Conservation (phyloP, 1,140 invertebrate genomes). For the Helicorthomorpha holstii region DNA sequence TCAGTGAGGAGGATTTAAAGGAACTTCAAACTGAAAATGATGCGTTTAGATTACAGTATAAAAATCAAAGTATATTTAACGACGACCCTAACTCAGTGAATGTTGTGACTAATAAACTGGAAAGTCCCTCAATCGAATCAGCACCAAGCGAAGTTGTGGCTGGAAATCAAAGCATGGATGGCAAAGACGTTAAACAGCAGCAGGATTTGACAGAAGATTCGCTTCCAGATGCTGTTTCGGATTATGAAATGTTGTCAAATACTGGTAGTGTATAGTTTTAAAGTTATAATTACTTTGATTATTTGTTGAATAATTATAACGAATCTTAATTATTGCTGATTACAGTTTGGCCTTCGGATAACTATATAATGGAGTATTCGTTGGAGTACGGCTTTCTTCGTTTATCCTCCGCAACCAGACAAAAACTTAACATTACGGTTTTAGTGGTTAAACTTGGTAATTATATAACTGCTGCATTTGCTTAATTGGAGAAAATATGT, state of each 20-base stretch:
- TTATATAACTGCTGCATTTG: conserved; percentile 6
- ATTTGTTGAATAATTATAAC: conserved; percentile 1
- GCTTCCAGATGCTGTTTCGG: conserved; percentile 12
- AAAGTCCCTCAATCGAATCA: too few relatives aligned
- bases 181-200: too few relatives aligned
- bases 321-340: neutral
- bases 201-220: conserved; percentile 13
- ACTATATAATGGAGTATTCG: conserved; percentile 95
- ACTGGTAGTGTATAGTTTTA: conserved; percentile 11
- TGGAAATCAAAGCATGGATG: too few relatives aligned
- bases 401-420: conserved; percentile 62
- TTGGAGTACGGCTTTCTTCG: conserved; percentile 91
- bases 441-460: conserved; percentile 63
- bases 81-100: conserved; percentile 6
- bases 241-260: conserved; percentile 15
- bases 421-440: conserved; percentile 76
- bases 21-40: conserved; percentile 43
- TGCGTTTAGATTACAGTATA: conserved; percentile 33
- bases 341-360: conserved; percentile 64
- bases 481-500: conserved; percentile 2
- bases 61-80: conserved; percentile 7
- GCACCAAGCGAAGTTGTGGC: too few relatives aligned
- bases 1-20: conserved; percentile 45
- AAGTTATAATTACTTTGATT: too few relatives aligned
- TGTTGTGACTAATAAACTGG: too few relatives aligned